phyloP scores from a whole-genome alignment of 2,797 vertebrate species.

The Sparus aurata region DNA sequence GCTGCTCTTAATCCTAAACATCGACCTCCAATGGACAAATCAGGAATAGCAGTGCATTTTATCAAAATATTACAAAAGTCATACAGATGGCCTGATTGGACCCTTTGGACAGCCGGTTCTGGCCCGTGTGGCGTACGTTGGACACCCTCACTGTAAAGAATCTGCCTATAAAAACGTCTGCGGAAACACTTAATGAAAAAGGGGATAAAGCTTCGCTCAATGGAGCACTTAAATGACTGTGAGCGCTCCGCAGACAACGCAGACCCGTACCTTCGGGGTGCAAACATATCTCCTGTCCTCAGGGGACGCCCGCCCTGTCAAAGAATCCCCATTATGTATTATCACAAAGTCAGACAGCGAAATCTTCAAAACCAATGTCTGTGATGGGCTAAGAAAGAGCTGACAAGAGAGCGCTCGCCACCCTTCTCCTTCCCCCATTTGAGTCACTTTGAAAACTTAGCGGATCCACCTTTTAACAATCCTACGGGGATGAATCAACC shows the following conservation, averaged over 20 bases:
- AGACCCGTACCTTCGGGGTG: conserved; percentile 61
- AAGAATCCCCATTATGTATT: conserved; percentile 71
- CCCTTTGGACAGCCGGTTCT: too few relatives aligned
- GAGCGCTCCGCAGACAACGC: conserved; percentile 31
- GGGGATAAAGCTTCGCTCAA: conserved; percentile 6
- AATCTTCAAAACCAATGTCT: conserved; percentile 80
- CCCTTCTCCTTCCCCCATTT: conserved; percentile 42
- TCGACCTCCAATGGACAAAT: too few relatives aligned
- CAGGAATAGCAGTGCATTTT: too few relatives aligned
- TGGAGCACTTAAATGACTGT: conserved; percentile 54
- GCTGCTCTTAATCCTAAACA: too few relatives aligned
- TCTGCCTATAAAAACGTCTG: conserved; percentile 6
- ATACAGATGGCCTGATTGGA: too few relatives aligned
- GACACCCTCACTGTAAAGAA: neutral
- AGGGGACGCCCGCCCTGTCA: conserved; percentile 67
- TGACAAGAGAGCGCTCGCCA: conserved; percentile 72
- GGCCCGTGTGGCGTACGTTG: too few relatives aligned
- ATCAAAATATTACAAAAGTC: too few relatives aligned
- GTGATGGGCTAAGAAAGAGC: conserved; percentile 78
- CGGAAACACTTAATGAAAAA: conserved; percentile 51
- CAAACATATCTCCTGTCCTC: conserved; percentile 60
- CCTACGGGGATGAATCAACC: conserved; percentile 79
- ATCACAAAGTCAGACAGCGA: conserved; percentile 77
- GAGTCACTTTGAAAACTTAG: conserved; percentile 84
- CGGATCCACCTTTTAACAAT: conserved; percentile 80